phyloP scores from a whole-genome alignment of 2,888 invertebrate species.

The Punctoribates punctum region DNA sequence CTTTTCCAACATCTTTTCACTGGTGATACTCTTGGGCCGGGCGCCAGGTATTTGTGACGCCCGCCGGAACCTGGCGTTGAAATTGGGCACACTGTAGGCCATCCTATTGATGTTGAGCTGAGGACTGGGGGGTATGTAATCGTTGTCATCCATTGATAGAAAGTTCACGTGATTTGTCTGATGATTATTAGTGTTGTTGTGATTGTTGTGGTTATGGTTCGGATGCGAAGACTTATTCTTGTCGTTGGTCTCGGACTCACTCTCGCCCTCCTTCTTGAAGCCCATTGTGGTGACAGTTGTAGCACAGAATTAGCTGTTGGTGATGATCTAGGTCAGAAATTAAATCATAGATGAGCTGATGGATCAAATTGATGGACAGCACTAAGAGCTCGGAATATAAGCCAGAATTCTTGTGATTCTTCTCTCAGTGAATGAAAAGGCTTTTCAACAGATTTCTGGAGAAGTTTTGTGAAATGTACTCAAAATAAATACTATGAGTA shows the following conservation, averaged over 20 bases:
- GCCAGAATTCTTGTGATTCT: too few relatives aligned
- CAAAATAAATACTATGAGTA: too few relatives aligned
- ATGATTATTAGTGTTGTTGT: neutral
- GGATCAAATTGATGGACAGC: too few relatives aligned
- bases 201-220: neutral
- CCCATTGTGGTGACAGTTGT: neutral
- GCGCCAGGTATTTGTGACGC: conserved; percentile 26
- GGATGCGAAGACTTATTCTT: neutral
- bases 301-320: neutral
- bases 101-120: conserved; percentile 37
- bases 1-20: conserved; percentile 17
- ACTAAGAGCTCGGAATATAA: too few relatives aligned
- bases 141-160: neutral
- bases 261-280: neutral
- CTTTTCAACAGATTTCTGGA: too few relatives aligned
- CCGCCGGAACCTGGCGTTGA: conserved; percentile 16
- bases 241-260: neutral
- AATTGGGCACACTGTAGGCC: conserved; percentile 31
- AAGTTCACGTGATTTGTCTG: neutral
- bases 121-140: conserved; percentile 17
- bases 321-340: neutral
- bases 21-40: conserved; percentile 12
- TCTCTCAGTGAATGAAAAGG: too few relatives aligned
- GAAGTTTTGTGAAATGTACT: too few relatives aligned
- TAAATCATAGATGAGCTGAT: neutral